A percentile compares a stretch with the other conserved stretches of the same genome.
Conservation (phyloP, 1,140 invertebrate species). For the Lordiphosa stackelbergi region DNA sequence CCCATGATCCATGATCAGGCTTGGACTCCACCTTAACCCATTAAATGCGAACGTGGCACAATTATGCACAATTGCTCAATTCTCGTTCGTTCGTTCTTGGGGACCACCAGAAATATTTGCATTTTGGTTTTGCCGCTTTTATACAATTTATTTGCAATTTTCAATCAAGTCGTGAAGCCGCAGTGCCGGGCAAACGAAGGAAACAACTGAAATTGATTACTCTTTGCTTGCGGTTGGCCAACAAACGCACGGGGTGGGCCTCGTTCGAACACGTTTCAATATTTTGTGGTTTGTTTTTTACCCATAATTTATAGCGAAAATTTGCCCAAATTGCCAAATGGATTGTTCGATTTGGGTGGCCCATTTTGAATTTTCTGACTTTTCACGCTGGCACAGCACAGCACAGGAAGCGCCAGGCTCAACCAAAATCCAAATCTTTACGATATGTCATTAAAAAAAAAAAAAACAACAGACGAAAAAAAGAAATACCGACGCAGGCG, state of each 20-base stretch:
- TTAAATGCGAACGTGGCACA: constrained; percentile 70
- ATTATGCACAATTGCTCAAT: constrained; percentile 75
- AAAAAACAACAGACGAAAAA: constrained; percentile 19
- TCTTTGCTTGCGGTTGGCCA: constrained; percentile 46
- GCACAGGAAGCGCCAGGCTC: constrained; percentile 55
- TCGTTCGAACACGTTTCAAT: constrained; percentile 65
- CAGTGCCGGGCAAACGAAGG: not conserved
- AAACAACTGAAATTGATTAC: constrained; percentile 55
- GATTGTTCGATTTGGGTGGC: constrained; percentile 40
- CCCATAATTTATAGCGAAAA: constrained; percentile 67
- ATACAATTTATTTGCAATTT: constrained; percentile 76
- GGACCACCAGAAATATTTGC: constrained; percentile 58
- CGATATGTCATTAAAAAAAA: constrained; percentile 71
- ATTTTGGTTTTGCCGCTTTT: constrained; percentile 59
- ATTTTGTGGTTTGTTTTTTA: constrained; percentile 52
- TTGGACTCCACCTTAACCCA: constrained; percentile 57
- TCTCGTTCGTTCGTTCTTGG: constrained; percentile 5
- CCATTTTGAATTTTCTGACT: not conserved
- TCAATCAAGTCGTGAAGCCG: constrained; percentile 66
- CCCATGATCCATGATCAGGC: not conserved
- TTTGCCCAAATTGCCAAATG: constrained; percentile 56
- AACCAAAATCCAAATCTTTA: constrained; percentile 66
- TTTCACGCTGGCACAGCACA: constrained; percentile 17
- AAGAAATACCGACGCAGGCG: constrained; percentile 13
- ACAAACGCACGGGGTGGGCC: constrained; percentile 25